A percentile compares a stretch with the other conserved stretches of the same genome.
phyloP scores from a whole-genome alignment of 2,888 invertebrate genomes.

The Drosophila prostipennis region DNA sequence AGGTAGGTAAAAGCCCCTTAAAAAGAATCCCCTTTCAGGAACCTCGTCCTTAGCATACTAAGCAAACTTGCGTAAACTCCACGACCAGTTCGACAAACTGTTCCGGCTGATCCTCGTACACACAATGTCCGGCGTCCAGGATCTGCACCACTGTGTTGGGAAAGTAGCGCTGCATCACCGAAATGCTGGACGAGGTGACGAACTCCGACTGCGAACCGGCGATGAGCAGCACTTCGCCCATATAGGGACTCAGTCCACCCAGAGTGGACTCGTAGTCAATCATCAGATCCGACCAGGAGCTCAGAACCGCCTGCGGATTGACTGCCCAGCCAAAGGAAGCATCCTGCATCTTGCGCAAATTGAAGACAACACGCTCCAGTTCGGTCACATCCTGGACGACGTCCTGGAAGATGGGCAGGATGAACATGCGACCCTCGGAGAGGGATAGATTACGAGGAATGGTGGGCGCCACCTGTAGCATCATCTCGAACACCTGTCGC shows the following conservation, averaged over 20 bases:
- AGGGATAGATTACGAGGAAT: slow-evolving; percentile 31
- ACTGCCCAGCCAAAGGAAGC: slow-evolving; percentile 34
- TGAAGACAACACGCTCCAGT: slow-evolving; percentile 7
- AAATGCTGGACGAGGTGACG: slow-evolving; percentile 18
- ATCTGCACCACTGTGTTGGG: slow-evolving; percentile 39
- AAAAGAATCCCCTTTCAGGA: background rate
- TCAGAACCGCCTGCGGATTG: slow-evolving; percentile 42
- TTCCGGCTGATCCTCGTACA: slow-evolving; percentile 29
- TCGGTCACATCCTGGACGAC: slow-evolving; percentile 1
- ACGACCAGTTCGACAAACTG: slow-evolving; percentile 34
- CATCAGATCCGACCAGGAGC: slow-evolving; percentile 33
- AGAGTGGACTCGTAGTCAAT: slow-evolving; percentile 33
- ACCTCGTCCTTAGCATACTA: slow-evolving; percentile 1
- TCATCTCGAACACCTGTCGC: slow-evolving; percentile 29
- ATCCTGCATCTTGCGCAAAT: slow-evolving; percentile 23
- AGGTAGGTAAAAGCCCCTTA: background rate
- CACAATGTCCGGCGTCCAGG: slow-evolving; percentile 34
- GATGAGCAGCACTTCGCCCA: slow-evolving; percentile 45
- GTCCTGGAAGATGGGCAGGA: slow-evolving; percentile 9
- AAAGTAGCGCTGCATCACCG: slow-evolving; percentile 38
- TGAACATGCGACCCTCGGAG: slow-evolving; percentile 17
- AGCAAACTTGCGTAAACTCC: slow-evolving; percentile 34
- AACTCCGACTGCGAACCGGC: slow-evolving; percentile 12
- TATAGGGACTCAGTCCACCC: slow-evolving; percentile 28
- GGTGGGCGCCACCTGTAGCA: slow-evolving; percentile 7